Conservation (phyloP, 2,888 invertebrate species). For the Cataglyphis altisquamis region DNA sequence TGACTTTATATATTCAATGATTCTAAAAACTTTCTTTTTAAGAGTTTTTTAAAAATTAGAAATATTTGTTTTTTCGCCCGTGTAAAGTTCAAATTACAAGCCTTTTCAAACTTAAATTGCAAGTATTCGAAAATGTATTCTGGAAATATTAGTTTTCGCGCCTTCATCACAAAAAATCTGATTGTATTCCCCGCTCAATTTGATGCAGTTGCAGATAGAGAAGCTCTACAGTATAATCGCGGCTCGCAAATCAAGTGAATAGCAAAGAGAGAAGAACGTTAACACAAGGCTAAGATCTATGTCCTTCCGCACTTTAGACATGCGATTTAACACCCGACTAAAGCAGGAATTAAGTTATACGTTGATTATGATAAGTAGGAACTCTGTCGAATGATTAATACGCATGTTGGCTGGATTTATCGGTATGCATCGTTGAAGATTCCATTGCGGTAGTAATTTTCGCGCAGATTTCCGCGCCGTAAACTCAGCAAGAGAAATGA, state of each 20-base stretch:
- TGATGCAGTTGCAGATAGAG: constrained; percentile 38
- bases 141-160: constrained; percentile 19
- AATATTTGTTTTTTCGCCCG: background rate
- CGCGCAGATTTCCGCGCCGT: constrained; percentile 61
- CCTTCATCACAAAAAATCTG: constrained; percentile 25
- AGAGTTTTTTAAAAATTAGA: background rate
- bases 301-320: constrained; percentile 36
- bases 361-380: constrained; percentile 67
- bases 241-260: constrained; percentile 24
- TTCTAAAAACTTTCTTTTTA: background rate
- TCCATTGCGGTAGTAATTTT: constrained; percentile 64
- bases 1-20: too few relatives aligned
- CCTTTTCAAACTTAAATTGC: background rate
- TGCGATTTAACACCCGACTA: constrained; percentile 50
- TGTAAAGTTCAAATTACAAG: background rate
- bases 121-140: background rate
- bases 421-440: constrained; percentile 65
- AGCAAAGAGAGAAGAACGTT: constrained; percentile 3
- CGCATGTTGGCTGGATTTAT: constrained; percentile 69
- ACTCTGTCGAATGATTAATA: constrained; percentile 68
- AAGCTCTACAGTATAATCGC: constrained; percentile 19
- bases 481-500: background rate
- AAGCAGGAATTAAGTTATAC: constrained; percentile 69
- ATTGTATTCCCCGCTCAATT: constrained; percentile 41
- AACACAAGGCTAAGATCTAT: constrained; percentile 45